Conservation (phyloP, 2,888 invertebrate genomes). For the Lasioglossum oenotherae region DNA sequence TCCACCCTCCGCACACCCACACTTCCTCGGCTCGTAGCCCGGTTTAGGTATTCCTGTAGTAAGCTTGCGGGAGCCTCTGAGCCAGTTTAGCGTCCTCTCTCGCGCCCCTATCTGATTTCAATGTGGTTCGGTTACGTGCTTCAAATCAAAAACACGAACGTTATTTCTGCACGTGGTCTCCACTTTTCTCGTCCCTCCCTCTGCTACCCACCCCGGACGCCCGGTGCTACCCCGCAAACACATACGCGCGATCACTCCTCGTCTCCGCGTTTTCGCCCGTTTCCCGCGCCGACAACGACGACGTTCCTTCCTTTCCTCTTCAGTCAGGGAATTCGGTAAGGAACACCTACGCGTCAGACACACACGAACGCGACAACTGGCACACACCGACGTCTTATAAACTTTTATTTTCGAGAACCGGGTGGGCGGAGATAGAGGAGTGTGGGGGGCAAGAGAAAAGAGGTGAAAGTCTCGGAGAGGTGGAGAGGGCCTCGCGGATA, state of each 20-base stretch:
- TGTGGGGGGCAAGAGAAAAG: background rate
- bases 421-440: slow-evolving; percentile 25
- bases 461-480: slow-evolving; percentile 33
- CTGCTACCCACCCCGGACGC: background rate
- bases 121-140: slow-evolving; percentile 82
- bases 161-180: slow-evolving; percentile 78
- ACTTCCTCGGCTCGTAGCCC: slow-evolving; percentile 21
- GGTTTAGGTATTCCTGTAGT: slow-evolving; percentile 76
- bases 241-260: slow-evolving; percentile 35
- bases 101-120: slow-evolving; percentile 81
- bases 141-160: slow-evolving; percentile 82
- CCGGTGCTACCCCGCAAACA: background rate
- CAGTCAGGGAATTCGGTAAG: slow-evolving; percentile 16
- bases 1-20: background rate
- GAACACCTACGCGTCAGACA: slow-evolving; percentile 14
- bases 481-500: background rate
- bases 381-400: slow-evolving; percentile 76
- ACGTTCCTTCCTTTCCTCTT: slow-evolving; percentile 53
- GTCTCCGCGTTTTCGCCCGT: slow-evolving; percentile 34
- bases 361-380: slow-evolving; percentile 46
- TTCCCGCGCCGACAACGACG: slow-evolving; percentile 26
- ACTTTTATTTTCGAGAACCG: slow-evolving; percentile 78
- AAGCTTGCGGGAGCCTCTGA: slow-evolving; percentile 73
- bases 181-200: slow-evolving; percentile 70
- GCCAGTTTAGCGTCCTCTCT: slow-evolving; percentile 78